These are phyloP conservation scores for Cygnus olor DNA, from an alignment of 2,797 vertebrate genomes.

Conservation along the genomic window DNA sequence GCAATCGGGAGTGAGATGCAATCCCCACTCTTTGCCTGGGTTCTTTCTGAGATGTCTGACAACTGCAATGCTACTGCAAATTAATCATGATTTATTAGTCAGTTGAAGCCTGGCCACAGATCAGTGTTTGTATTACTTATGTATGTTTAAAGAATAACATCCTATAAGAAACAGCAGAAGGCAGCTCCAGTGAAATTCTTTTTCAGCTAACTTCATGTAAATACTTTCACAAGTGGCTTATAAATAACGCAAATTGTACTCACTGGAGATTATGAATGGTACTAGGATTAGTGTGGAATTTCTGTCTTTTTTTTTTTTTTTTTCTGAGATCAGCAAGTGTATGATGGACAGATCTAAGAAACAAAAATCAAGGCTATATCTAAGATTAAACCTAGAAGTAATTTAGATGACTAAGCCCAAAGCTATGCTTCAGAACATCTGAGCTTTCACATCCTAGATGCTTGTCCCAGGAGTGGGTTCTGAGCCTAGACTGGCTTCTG, in stretches of 20 bases:
- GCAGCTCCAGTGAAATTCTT: background rate
- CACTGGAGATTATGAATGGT: background rate
- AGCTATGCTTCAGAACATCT: background rate
- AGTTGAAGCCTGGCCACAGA: background rate
- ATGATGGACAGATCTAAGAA: background rate
- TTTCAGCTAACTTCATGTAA: background rate
- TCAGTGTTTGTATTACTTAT: background rate
- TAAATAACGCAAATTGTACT: background rate
- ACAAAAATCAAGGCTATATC: background rate
- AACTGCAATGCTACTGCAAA: background rate
- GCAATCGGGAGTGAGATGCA: background rate
- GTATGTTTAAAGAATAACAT: background rate
- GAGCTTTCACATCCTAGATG: background rate
- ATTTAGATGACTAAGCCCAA: background rate
- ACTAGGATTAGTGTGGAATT: background rate
- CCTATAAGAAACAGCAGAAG: background rate
- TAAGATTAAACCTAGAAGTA: background rate
- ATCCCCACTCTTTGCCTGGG: background rate
- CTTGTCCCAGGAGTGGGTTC: background rate
- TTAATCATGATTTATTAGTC: background rate
- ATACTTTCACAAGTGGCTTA: background rate
- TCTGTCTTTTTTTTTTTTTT: background rate
- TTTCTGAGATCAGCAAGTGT: background rate
- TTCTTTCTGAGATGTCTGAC: background rate
- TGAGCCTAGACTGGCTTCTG: background rate